phyloP scores from a whole-genome alignment of 2,113 vertebrate species.

The Steatornis caripensis region DNA sequence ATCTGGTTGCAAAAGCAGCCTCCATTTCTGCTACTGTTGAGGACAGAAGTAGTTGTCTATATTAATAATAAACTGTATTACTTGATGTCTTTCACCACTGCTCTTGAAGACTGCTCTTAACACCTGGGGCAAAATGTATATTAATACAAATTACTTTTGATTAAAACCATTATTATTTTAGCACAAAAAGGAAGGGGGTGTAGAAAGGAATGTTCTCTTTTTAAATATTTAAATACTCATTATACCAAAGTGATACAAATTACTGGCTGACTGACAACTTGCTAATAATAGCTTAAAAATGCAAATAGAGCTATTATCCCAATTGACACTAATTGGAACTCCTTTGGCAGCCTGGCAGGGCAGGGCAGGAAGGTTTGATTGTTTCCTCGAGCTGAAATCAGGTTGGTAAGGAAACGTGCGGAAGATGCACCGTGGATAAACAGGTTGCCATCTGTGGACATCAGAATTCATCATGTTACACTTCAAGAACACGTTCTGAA shows the following conservation, averaged over 20 bases:
- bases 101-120: slow-evolving; percentile 21
- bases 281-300: slow-evolving; percentile 60
- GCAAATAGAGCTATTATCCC: slow-evolving; percentile 53
- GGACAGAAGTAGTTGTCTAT: background rate
- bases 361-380: slow-evolving; percentile 55
- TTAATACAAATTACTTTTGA: slow-evolving; percentile 61
- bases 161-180: slow-evolving; percentile 61
- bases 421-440: background rate
- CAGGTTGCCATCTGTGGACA: background rate
- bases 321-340: slow-evolving; percentile 55
- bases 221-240: slow-evolving; percentile 60
- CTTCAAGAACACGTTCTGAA: background rate
- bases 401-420: background rate
- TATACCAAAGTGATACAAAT: slow-evolving; percentile 54
- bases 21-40: background rate
- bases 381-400: slow-evolving; percentile 18
- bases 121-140: slow-evolving; percentile 55
- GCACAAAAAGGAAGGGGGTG: slow-evolving; percentile 52
- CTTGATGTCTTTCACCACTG: background rate
- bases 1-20: background rate
- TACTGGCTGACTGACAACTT: slow-evolving; percentile 59
- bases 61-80: slow-evolving; percentile 37
- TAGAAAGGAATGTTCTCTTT: slow-evolving; percentile 25
- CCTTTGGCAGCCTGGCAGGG: slow-evolving; percentile 39
- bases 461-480: background rate